phyloP scores from a whole-genome alignment of 2,113 vertebrate species.

The Tricholaema leucomelas region DNA sequence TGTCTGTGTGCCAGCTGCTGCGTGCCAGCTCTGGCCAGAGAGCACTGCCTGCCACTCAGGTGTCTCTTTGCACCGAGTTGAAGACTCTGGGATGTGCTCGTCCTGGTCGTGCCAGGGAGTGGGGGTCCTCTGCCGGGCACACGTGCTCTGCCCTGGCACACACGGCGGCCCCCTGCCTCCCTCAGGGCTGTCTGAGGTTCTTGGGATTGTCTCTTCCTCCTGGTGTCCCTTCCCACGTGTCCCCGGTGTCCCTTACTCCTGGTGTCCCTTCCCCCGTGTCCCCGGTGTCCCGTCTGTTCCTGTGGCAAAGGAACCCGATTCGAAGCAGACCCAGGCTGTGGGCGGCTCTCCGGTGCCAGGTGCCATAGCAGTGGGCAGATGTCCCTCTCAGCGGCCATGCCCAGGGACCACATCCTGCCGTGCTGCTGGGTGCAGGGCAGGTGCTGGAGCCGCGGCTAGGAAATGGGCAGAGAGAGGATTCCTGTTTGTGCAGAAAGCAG shows the following conservation, averaged over 20 bases:
- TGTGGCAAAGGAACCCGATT: not conserved
- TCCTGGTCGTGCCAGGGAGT: accelerated
- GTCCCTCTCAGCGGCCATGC: not conserved
- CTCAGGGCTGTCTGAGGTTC: not conserved
- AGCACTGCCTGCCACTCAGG: not conserved
- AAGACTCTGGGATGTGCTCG: accelerated
- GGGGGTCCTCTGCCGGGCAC: not conserved
- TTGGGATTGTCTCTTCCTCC: not conserved
- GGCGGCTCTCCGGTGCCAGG: not conserved
- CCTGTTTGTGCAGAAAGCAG: accelerated
- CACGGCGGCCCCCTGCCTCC: accelerated
- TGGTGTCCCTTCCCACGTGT: no score
- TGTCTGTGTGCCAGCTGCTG: accelerated
- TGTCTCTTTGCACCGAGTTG: not conserved
- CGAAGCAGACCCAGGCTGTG: not conserved
- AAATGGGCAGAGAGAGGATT: not conserved
- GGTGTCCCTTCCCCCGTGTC: not conserved
- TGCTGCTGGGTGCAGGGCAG: not conserved
- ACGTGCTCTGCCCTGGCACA: not conserved
- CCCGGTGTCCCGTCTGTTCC: not conserved
- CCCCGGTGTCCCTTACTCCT: no score
- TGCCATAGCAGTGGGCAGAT: not conserved
- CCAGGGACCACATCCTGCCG: accelerated
- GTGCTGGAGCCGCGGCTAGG: not conserved
- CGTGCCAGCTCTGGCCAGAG: not conserved